phyloP scores from a whole-genome alignment of 2,113 vertebrate genomes.

The Cathartes aura region DNA sequence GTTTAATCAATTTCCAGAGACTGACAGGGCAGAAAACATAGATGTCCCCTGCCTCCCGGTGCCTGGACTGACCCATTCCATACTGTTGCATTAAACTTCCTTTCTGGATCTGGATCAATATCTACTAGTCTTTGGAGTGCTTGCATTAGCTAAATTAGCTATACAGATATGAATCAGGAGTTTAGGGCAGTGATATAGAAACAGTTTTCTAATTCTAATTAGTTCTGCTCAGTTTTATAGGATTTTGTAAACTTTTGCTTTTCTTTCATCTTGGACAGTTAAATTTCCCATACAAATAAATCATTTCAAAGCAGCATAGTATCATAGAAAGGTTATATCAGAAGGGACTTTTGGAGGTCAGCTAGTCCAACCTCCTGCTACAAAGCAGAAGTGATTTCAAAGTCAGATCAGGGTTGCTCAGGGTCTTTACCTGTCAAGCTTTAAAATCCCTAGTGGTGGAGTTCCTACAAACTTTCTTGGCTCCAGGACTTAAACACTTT shows the following conservation, averaged over 20 bases:
- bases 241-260: conserved; percentile 10
- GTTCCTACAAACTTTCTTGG: neutral
- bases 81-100: neutral
- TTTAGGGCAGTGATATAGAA: neutral
- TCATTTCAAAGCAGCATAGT: neutral
- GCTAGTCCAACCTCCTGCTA: neutral
- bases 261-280: neutral
- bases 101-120: neutral
- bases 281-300: neutral
- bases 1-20: neutral
- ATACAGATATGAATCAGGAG: neutral
- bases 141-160: neutral
- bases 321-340: neutral
- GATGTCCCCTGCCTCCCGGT: neutral
- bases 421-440: conserved; percentile 8
- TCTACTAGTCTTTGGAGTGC: neutral
- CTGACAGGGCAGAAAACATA: neutral
- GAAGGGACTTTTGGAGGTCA: conserved; percentile 19
- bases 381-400: conserved; percentile 38
- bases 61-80: neutral
- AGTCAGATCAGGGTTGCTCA: conserved; percentile 3
- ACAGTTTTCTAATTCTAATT: neutral
- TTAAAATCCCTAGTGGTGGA: neutral
- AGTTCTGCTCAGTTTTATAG: neutral
- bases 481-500: neutral